A percentile compares a stretch with the other conserved stretches of the same genome.
phyloP scores from a whole-genome alignment of 2,888 invertebrate species.

The Eutolmus rufibarbis region DNA sequence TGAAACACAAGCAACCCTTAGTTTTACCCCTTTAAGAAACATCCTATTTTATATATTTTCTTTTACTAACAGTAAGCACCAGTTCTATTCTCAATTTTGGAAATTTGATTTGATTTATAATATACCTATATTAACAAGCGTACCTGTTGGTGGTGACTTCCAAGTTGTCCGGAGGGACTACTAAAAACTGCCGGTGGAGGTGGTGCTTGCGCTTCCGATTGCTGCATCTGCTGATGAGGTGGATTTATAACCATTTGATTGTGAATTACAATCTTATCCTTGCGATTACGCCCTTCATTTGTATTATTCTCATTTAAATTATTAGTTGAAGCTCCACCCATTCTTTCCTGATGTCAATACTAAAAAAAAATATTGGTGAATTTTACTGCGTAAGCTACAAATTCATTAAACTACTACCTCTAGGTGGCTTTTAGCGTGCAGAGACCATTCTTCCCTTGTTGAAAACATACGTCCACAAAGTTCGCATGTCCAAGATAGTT shows the following conservation, averaged over 20 bases:
- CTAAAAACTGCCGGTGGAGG: conserved; percentile 37
- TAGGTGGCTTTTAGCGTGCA: conserved; percentile 76
- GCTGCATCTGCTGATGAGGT: conserved; percentile 52
- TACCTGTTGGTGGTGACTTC: conserved; percentile 45
- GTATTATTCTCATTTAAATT: conserved; percentile 55
- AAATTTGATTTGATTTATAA: no score
- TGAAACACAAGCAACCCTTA: no score
- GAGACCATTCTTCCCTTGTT: conserved; percentile 78
- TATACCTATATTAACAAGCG: neutral
- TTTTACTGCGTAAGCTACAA: conserved; percentile 2
- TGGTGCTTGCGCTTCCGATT: conserved; percentile 46
- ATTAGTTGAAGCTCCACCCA: conserved; percentile 47
- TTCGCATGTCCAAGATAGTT: conserved; percentile 77
- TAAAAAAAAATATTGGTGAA: conserved; percentile 47
- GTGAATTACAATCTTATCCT: conserved; percentile 59
- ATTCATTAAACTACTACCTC: conserved; percentile 60
- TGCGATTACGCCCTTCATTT: conserved; percentile 59
- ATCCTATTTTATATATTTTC: no score
- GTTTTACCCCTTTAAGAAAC: no score
- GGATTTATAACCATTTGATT: conserved; percentile 60
- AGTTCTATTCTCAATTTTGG: no score
- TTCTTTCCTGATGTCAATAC: conserved; percentile 64
- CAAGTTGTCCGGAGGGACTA: conserved; percentile 47
- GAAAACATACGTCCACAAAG: conserved; percentile 76
- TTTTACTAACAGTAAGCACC: no score